phyloP scores from a whole-genome alignment of 92 coral and sea anemone genomes.

The Actinostola sp. region DNA sequence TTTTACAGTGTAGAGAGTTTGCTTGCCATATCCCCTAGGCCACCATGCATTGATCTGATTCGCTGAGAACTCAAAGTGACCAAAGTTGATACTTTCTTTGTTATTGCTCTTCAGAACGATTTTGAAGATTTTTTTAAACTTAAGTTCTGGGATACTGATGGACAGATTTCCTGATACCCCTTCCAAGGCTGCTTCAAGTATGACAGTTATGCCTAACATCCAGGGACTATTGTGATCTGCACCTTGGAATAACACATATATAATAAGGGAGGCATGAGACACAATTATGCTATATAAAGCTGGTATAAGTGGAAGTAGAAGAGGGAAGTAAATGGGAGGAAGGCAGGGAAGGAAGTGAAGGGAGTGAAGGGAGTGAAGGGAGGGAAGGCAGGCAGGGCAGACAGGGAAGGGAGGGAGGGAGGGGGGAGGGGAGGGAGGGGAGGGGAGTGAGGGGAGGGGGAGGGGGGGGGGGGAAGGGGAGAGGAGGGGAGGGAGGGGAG shows the following conservation, averaged over 20 bases:
- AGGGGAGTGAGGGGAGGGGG: no score
- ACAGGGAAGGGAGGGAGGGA: no score
- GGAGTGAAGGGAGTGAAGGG: no score
- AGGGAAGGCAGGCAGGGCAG: no score
- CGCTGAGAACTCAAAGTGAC: constrained; percentile 57
- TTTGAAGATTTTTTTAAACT: constrained; percentile 37
- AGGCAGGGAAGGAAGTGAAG: no score
- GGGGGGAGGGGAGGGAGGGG: no score
- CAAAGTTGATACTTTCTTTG: constrained; percentile 56
- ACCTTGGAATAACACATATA: not conserved
- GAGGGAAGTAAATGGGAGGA: no score
- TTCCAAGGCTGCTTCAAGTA: constrained; percentile 61
- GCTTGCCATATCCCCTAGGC: constrained; percentile 96
- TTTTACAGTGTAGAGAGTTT: constrained; percentile 69
- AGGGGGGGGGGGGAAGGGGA: no score
- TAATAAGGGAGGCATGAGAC: no score
- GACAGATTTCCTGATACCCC: constrained; percentile 51
- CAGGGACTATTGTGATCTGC: constrained; percentile 55
- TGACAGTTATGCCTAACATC: constrained; percentile 62
- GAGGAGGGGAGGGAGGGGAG: no score
- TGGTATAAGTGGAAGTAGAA: no score
- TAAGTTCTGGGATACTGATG: constrained; percentile 68
- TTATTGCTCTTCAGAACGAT: constrained; percentile 51
- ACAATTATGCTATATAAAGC: no score
- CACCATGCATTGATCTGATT: constrained; percentile 79